Percentiles rank a stretch among this genome's conserved stretches.
Conservation (phyloP, 2,113 vertebrate genomes). For the Entomyzon cyanotis region DNA sequence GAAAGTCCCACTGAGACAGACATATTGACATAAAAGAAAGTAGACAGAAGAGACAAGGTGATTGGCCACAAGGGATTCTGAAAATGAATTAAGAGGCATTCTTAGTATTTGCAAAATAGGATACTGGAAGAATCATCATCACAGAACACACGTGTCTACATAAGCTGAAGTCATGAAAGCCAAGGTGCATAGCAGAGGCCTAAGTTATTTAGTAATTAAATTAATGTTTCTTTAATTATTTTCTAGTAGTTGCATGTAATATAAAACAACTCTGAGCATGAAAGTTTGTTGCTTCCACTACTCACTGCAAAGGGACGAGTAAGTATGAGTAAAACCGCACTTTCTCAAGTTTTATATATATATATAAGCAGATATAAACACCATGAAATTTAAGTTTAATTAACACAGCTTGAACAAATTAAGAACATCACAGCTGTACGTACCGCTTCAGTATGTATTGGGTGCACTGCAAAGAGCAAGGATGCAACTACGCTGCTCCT, state of each 20-base stretch:
- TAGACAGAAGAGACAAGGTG: not conserved
- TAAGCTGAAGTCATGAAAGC: not conserved
- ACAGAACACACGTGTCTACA: not conserved
- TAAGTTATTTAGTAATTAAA: not conserved
- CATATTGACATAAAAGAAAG: not conserved
- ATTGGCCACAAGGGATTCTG: not conserved
- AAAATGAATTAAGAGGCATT: not conserved
- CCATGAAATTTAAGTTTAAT: not conserved
- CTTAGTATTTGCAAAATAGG: not conserved
- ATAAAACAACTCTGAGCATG: not conserved
- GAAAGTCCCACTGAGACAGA: not conserved
- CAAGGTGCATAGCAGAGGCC: not conserved
- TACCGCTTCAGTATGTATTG: conserved; percentile 96
- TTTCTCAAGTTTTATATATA: not conserved
- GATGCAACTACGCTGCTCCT: conserved; percentile 85
- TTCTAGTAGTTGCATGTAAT: not conserved
- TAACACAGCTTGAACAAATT: not conserved
- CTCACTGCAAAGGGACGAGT: not conserved
- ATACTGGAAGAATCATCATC: not conserved
- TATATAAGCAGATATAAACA: not conserved
- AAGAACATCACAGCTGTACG: conserved; percentile 64
- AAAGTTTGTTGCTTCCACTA: not conserved
- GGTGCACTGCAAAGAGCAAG: conserved; percentile 93
- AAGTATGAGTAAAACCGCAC: not conserved
- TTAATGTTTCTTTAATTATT: not conserved